These are phyloP conservation scores for Psilopsiagon aurifrons DNA, from an alignment of 2,113 vertebrate species.

Conservation along the genomic window DNA sequence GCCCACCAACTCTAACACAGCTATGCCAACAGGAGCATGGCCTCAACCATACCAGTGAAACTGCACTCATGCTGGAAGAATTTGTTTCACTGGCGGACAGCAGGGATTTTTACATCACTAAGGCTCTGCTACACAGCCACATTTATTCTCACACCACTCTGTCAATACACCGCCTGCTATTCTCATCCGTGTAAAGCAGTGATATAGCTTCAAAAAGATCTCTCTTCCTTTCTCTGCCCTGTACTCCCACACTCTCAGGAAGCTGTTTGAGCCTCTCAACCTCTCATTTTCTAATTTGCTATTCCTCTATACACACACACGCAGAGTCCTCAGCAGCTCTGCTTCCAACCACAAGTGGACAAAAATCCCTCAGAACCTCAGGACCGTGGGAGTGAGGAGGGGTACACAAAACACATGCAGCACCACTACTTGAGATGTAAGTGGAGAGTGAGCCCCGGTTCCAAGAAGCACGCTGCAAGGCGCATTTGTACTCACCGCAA, in stretches of 20 bases:
- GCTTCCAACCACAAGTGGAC: neutral
- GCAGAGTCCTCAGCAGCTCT: neutral
- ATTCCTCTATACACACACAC: neutral
- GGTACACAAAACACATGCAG: neutral
- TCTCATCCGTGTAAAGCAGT: neutral
- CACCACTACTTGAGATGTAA: neutral
- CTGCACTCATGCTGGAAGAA: neutral
- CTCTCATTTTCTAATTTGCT: slow-evolving; percentile 56
- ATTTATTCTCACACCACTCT: neutral
- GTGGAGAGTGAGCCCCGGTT: neutral
- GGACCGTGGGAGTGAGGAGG: neutral
- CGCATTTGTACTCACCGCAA: neutral
- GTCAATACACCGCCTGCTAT: neutral
- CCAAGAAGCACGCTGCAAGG: neutral
- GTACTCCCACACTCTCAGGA: slow-evolving; percentile 61
- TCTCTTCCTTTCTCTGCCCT: slow-evolving; percentile 47
- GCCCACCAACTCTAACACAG: neutral
- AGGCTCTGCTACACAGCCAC: neutral
- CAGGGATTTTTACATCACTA: neutral
- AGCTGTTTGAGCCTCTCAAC: slow-evolving; percentile 36
- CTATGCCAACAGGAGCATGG: neutral
- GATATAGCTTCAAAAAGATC: slow-evolving; percentile 56
- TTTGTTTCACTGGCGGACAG: neutral
- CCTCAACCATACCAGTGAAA: neutral
- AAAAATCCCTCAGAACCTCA: neutral